A percentile compares a stretch with the other conserved stretches of the same genome.
These are phyloP conservation scores for Cyrtonyx montezumae DNA, from an alignment of 2,113 vertebrate genomes.

Conservation along the genomic window DNA sequence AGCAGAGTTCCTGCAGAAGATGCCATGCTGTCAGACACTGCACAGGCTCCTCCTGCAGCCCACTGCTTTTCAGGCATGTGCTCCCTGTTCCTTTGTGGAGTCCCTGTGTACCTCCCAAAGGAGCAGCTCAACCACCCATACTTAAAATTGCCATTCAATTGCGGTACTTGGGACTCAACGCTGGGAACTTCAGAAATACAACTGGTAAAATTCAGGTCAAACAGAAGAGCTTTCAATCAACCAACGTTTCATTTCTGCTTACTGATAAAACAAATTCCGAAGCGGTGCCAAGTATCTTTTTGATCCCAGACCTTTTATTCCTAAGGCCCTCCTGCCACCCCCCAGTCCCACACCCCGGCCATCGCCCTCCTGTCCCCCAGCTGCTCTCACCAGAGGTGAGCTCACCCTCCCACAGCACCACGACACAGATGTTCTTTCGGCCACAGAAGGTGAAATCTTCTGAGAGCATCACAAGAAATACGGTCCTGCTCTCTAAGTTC, in stretches of 20 bases:
- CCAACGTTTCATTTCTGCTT: not conserved
- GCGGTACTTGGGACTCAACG: not conserved
- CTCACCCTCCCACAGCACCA: not conserved
- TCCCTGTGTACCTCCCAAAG: not conserved
- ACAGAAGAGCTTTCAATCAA: slow-evolving; percentile 8
- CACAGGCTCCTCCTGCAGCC: not conserved
- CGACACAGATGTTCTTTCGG: not conserved
- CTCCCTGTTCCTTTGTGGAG: not conserved
- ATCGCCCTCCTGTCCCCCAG: fast-evolving
- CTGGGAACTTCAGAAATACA: slow-evolving; percentile 33
- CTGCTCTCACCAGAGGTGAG: not conserved
- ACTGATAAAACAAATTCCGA: slow-evolving; percentile 7
- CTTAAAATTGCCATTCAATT: not conserved
- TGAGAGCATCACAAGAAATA: not conserved
- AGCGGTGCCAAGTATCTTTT: not conserved
- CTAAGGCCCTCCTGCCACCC: not conserved
- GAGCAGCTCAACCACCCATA: not conserved
- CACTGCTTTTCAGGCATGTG: not conserved
- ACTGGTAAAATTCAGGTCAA: not conserved
- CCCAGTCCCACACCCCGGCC: not conserved
- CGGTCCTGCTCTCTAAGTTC: not conserved
- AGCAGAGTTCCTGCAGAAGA: slow-evolving; percentile 30
- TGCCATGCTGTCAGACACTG: not conserved
- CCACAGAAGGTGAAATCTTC: not conserved
- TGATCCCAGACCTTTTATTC: not conserved